These are phyloP conservation scores for Drosophila antonietae DNA, from an alignment of 2,888 invertebrate genomes.

Conservation along the genomic window DNA sequence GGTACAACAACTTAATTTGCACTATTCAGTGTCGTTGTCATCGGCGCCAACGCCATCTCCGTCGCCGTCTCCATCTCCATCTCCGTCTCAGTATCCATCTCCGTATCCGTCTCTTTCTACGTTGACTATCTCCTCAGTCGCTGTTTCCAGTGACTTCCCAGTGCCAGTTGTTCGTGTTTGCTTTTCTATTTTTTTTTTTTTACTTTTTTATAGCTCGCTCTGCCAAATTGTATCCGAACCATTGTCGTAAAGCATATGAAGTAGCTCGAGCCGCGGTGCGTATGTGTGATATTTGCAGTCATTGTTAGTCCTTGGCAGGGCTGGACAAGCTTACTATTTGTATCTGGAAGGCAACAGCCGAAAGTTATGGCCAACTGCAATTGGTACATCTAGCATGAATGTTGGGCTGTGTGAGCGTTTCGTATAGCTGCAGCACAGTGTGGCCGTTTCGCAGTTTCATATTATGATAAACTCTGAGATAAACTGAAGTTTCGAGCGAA, in stretches of 20 bases:
- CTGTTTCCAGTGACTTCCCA: conserved; percentile 30
- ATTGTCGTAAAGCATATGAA: conserved; percentile 73
- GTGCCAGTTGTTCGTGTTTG: conserved; percentile 22
- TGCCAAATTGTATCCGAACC: conserved; percentile 75
- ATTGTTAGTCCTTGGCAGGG: conserved; percentile 37
- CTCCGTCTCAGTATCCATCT: conserved; percentile 1
- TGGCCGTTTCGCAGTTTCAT: neutral
- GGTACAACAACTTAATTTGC: conserved; percentile 73
- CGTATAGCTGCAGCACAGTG: neutral
- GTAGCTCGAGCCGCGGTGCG: conserved; percentile 60
- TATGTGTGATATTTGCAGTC: conserved; percentile 61
- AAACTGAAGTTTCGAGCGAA: neutral
- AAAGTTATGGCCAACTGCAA: neutral
- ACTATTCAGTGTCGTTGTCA: conserved; percentile 64
- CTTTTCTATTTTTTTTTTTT: conserved; percentile 8
- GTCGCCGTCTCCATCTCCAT: neutral
- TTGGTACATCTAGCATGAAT: neutral
- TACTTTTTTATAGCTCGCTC: conserved; percentile 52
- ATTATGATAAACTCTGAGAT: neutral
- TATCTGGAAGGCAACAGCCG: neutral
- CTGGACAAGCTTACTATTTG: conserved; percentile 15
- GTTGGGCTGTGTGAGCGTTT: neutral
- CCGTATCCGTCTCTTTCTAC: conserved; percentile 3
- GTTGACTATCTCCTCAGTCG: neutral
- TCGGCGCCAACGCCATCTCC: conserved; percentile 25